Percentiles rank a stretch among this genome's conserved stretches.
phyloP scores from a whole-genome alignment of 2,888 invertebrate genomes.

The Atethmia centrago region DNA sequence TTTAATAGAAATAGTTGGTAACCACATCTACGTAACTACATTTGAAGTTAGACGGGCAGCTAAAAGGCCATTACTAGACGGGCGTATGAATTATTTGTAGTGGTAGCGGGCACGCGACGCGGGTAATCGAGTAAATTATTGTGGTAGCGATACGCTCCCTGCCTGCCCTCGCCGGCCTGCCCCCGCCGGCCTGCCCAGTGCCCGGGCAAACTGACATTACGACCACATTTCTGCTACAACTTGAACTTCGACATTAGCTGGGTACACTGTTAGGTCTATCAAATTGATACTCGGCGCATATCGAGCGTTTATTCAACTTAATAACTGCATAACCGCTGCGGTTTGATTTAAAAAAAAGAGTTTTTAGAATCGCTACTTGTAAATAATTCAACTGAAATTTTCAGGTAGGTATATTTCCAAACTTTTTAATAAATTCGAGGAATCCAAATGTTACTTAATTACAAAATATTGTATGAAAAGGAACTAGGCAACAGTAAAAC shows the following conservation, averaged over 20 bases:
- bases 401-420: conserved; percentile 12
- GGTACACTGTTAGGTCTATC: conserved; percentile 15
- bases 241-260: conserved; percentile 50
- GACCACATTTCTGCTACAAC: conserved; percentile 52
- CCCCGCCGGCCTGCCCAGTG: conserved; percentile 41
- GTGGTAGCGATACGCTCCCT: conserved; percentile 73
- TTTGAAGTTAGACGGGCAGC: conserved; percentile 86
- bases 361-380: conserved; percentile 10
- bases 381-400: conserved; percentile 13
- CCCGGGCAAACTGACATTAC: conserved; percentile 55
- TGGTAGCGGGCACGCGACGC: conserved; percentile 80
- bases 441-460: conserved; percentile 32
- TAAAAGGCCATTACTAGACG: conserved; percentile 88
- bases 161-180: conserved; percentile 39
- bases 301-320: neutral
- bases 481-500: conserved; percentile 10
- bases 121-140: conserved; percentile 82
- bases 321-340: neutral
- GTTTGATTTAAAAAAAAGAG: neutral
- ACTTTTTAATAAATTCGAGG: conserved; percentile 17
- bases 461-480: conserved; percentile 25
- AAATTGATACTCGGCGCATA: conserved; percentile 14
- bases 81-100: conserved; percentile 89
- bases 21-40: conserved; percentile 82
- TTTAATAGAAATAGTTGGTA: conserved; percentile 83